A percentile compares a stretch with the other conserved stretches of the same genome.
Evolutionary conservation across 2,888 invertebrate species (phyloP).

Genomic region (Lycocerus yunnanus): DNA sequence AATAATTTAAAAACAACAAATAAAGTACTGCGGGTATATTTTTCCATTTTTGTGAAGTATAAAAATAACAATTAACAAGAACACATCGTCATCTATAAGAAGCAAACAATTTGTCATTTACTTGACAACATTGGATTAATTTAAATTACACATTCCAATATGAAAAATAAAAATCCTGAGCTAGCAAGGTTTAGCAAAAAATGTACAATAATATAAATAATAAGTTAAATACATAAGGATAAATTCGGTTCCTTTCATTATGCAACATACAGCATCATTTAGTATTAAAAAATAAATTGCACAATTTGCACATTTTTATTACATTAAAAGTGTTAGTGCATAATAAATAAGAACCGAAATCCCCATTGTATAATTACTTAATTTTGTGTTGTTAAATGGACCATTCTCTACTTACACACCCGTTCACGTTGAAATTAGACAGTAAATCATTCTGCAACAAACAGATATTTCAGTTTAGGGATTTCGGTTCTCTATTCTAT

Average conservation of each 20-base stretch:
- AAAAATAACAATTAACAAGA: background rate
- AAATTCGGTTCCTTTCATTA: conserved; percentile 39
- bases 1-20: background rate
- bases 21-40: background rate
- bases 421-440: conserved; percentile 63
- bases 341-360: conserved; percentile 50
- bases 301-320: background rate
- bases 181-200: background rate
- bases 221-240: conserved; percentile 28
- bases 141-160: background rate
- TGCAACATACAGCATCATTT: conserved; percentile 20
- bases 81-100: background rate
- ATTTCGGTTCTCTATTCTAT: conserved; percentile 49
- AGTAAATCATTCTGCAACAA: conserved; percentile 68
- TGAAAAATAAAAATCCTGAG: background rate
- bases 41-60: background rate
- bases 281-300: background rate
- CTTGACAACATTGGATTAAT: background rate
- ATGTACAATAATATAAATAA: background rate
- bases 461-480: conserved; percentile 47
- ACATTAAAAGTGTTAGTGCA: conserved; percentile 23
- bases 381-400: conserved; percentile 7
- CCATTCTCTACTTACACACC: conserved; percentile 15
- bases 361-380: conserved; percentile 35
- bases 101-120: background rate